Conservation (phyloP, 1,140 invertebrate species). For the Bombus haemorrhoidalis region DNA sequence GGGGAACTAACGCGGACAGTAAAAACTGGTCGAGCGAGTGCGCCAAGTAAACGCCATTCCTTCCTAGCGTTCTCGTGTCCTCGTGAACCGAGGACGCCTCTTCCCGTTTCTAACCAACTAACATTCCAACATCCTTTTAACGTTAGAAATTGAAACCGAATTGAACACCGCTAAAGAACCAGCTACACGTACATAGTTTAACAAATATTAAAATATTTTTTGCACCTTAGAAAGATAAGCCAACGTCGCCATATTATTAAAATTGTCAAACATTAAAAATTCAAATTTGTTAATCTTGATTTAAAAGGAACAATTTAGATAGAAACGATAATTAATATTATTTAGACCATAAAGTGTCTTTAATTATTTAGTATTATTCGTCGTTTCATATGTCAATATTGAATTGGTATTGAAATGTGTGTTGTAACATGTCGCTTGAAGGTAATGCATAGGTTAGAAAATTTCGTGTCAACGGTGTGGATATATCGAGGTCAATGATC, state of each 20-base stretch:
- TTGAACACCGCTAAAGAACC: neutral
- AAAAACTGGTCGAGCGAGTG: slow-evolving; percentile 56
- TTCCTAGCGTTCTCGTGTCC: slow-evolving; percentile 49
- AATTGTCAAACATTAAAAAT: neutral
- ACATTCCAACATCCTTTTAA: slow-evolving; percentile 22
- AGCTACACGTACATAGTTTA: too few relatives aligned
- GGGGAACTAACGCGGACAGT: slow-evolving; percentile 15
- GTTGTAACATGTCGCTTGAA: neutral
- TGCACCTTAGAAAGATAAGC: neutral
- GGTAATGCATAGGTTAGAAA: slow-evolving; percentile 21
- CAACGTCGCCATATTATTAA: neutral
- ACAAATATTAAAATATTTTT: neutral
- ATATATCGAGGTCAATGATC: neutral
- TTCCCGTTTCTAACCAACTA: slow-evolving; percentile 30
- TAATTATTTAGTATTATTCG: neutral
- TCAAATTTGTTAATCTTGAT: neutral
- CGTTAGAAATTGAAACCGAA: slow-evolving; percentile 17
- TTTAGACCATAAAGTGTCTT: neutral
- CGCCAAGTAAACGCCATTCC: slow-evolving; percentile 49
- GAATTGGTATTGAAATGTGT: neutral
- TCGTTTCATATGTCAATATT: neutral
- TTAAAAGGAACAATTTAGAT: too few relatives aligned
- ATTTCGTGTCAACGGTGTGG: neutral
- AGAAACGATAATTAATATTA: neutral
- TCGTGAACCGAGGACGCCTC: slow-evolving; percentile 50